A percentile compares a stretch with the other conserved stretches of the same genome.
Conservation (phyloP, 1,140 invertebrate genomes). For the Drosophila littoralis region DNA sequence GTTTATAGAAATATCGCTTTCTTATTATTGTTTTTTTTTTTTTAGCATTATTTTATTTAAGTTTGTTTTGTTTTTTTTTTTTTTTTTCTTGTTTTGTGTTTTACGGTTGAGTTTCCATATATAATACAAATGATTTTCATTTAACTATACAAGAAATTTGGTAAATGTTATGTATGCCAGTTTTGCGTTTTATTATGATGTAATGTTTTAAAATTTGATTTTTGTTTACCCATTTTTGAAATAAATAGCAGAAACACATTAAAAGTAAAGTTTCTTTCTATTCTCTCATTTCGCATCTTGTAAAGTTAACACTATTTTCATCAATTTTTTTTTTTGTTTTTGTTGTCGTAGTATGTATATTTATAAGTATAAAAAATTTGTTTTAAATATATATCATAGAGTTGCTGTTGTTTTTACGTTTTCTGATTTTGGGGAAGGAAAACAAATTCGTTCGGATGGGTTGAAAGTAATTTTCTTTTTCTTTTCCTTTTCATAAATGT, state of each 20-base stretch:
- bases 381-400: constrained; percentile 75
- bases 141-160: constrained; percentile 78
- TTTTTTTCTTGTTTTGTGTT: constrained; percentile 32
- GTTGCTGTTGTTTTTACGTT: constrained; percentile 51
- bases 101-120: constrained; percentile 63
- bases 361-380: constrained; percentile 79
- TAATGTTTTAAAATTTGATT: constrained; percentile 64
- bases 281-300: constrained; percentile 36
- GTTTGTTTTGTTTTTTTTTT: constrained; percentile 38
- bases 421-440: constrained; percentile 37
- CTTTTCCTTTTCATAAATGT: constrained; percentile 6
- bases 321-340: constrained; percentile 15
- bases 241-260: constrained; percentile 70
- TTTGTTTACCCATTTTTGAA: constrained; percentile 50
- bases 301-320: constrained; percentile 67
- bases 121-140: constrained; percentile 76
- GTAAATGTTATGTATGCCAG: constrained; percentile 55
- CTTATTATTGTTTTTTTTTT: constrained; percentile 39
- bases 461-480: constrained; percentile 27
- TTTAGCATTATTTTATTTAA: constrained; percentile 29
- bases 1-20: constrained; percentile 60
- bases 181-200: constrained; percentile 41
- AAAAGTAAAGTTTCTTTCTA: constrained; percentile 41
- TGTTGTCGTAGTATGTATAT: constrained; percentile 61
- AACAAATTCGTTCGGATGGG: constrained; percentile 65